phyloP scores from a whole-genome alignment of 1,140 invertebrate genomes.

The Zaprionus capensis region DNA sequence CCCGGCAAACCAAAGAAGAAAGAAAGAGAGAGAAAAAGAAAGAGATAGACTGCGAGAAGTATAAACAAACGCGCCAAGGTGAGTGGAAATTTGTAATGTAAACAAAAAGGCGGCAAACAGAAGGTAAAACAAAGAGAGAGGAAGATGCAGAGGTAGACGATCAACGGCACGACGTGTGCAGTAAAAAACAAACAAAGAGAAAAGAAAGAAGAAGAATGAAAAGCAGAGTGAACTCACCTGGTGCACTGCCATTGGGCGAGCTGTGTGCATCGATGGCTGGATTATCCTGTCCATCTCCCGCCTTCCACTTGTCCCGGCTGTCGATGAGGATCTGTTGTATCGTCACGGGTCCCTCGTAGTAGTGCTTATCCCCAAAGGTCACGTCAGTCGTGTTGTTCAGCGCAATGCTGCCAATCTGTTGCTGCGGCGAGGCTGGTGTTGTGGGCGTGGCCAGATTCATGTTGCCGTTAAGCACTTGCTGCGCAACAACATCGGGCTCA shows the following conservation, averaged over 20 bases:
- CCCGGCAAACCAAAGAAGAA: conserved; percentile 22
- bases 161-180: neutral
- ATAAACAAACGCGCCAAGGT: conserved; percentile 32
- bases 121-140: neutral
- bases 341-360: conserved; percentile 88
- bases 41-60: neutral
- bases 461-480: conserved; percentile 63
- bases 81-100: conserved; percentile 11
- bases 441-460: conserved; percentile 47
- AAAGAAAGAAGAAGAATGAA: neutral
- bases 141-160: neutral
- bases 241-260: conserved; percentile 42
- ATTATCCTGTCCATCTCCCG: conserved; percentile 71
- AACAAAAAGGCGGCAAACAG: neutral
- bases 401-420: conserved; percentile 85
- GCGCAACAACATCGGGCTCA: conserved; percentile 45
- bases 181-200: conserved; percentile 1
- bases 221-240: conserved; percentile 43
- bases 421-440: conserved; percentile 26
- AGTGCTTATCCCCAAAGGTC: conserved; percentile 88
- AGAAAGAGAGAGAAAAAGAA: neutral
- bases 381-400: conserved; percentile 87
- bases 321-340: conserved; percentile 87
- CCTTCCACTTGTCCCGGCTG: conserved; percentile 78
- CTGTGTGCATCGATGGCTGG: conserved; percentile 53